These are phyloP conservation scores for Plestiodon gilberti DNA, from an alignment of 2,113 vertebrate species.

Conservation along the genomic window DNA sequence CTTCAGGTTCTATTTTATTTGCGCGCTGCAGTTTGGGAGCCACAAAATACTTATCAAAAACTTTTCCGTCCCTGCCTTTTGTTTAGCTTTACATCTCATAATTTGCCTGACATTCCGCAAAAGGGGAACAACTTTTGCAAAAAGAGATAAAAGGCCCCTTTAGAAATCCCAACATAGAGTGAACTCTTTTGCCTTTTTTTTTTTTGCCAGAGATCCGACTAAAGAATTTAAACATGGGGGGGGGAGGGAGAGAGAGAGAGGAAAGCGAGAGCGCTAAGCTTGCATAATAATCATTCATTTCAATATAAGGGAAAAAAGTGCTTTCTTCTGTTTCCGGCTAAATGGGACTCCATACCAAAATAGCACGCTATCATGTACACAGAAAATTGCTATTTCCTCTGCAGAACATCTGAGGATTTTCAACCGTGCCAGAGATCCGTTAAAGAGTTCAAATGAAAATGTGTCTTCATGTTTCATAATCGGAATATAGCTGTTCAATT, in stretches of 20 bases:
- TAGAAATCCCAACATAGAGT: neutral
- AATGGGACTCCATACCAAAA: neutral
- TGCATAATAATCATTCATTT: neutral
- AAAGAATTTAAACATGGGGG: neutral
- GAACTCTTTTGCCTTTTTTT: neutral
- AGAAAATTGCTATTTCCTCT: neutral
- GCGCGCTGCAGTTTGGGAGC: conserved; percentile 14
- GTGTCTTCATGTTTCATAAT: conserved; percentile 12
- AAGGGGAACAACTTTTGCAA: neutral
- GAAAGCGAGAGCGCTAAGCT: neutral
- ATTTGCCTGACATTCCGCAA: neutral
- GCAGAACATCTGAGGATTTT: neutral
- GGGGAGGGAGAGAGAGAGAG: neutral
- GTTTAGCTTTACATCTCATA: neutral
- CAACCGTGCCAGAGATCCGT: neutral
- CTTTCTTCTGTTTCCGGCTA: neutral
- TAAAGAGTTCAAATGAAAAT: conserved; percentile 12
- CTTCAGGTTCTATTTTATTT: conserved; percentile 15
- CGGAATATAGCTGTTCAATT: neutral
- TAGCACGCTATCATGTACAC: neutral
- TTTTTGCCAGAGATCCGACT: neutral
- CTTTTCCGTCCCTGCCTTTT: conserved; percentile 6
- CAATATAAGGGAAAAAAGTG: neutral
- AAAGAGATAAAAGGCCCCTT: neutral
- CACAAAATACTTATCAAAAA: conserved; percentile 27